These are phyloP conservation scores for Aradophagus sp. DNA, from an alignment of 1,140 invertebrate species.

Conservation along the genomic window DNA sequence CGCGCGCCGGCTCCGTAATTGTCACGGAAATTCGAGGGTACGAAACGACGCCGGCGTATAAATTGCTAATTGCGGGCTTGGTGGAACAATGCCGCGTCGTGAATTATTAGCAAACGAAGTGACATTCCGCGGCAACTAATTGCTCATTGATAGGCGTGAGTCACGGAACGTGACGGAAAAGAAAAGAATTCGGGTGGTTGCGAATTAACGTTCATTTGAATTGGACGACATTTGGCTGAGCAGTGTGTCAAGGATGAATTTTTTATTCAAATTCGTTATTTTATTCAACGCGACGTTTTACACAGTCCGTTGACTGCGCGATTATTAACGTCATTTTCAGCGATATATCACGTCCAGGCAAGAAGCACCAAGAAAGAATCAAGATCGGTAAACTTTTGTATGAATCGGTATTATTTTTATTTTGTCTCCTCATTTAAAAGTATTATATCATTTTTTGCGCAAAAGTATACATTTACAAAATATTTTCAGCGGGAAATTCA, in stretches of 20 bases:
- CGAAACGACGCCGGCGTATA: conserved; percentile 40
- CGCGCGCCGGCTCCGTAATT: conserved; percentile 30
- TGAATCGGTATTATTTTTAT: too few species aligned
- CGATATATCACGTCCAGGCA: too few species aligned
- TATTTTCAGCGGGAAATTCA: too few species aligned
- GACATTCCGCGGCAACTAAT: conserved; percentile 39
- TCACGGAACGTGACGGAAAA: conserved; percentile 34
- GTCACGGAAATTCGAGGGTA: conserved; percentile 47
- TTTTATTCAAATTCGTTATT: conserved; percentile 12
- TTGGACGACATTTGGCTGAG: conserved; percentile 17
- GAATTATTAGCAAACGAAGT: conserved; percentile 49
- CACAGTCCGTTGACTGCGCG: too few species aligned
- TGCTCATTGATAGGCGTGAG: conserved; percentile 43
- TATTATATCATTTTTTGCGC: too few species aligned
- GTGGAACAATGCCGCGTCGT: conserved; percentile 38
- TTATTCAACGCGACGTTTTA: conserved; percentile 1
- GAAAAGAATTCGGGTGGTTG: conserved; percentile 13
- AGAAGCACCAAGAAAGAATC: too few species aligned
- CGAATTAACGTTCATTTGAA: conserved; percentile 24
- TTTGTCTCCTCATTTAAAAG: too few species aligned
- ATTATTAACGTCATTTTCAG: too few species aligned
- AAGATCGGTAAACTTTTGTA: too few species aligned
- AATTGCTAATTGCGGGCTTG: conserved; percentile 44
- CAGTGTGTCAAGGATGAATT: conserved; percentile 34
- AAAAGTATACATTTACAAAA: too few species aligned